These are phyloP conservation scores for Stegodyphus dumicola DNA, from an alignment of 1,140 invertebrate species.

Conservation along the genomic window DNA sequence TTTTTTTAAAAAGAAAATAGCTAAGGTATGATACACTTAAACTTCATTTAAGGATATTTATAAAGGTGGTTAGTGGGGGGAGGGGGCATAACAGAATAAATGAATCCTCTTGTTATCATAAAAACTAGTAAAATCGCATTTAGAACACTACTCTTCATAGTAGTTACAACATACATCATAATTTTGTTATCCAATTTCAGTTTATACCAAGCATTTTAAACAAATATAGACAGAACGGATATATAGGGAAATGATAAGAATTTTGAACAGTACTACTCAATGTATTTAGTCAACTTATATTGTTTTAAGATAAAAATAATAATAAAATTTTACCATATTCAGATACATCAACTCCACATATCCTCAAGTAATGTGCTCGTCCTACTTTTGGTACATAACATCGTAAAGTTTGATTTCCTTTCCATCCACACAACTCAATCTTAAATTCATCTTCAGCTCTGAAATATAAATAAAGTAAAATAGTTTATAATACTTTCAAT, in stretches of 20 bases:
- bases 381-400: conserved; percentile 87
- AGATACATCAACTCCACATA: conserved; percentile 79
- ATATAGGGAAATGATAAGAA: not conserved
- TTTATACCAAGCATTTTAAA: not conserved
- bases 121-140: not conserved
- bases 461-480: conserved; percentile 22
- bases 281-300: not conserved
- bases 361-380: conserved; percentile 84
- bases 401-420: conserved; percentile 84
- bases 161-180: not conserved
- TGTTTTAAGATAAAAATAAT: not conserved
- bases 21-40: too few species aligned
- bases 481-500: not conserved
- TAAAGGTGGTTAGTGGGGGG: too few species aligned
- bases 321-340: conserved; percentile 75
- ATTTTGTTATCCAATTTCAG: not conserved
- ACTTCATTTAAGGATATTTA: too few species aligned
- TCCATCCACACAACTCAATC: conserved; percentile 87
- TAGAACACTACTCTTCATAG: not conserved
- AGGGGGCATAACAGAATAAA: too few species aligned
- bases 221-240: not conserved
- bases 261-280: too few species aligned
- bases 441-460: conserved; percentile 63
- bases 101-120: too few species aligned
- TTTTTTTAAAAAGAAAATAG: too few species aligned